Percentiles rank a stretch among this genome's conserved stretches.
phyloP scores from a whole-genome alignment of 2,113 vertebrate genomes.

The Halcyon senegalensis region DNA sequence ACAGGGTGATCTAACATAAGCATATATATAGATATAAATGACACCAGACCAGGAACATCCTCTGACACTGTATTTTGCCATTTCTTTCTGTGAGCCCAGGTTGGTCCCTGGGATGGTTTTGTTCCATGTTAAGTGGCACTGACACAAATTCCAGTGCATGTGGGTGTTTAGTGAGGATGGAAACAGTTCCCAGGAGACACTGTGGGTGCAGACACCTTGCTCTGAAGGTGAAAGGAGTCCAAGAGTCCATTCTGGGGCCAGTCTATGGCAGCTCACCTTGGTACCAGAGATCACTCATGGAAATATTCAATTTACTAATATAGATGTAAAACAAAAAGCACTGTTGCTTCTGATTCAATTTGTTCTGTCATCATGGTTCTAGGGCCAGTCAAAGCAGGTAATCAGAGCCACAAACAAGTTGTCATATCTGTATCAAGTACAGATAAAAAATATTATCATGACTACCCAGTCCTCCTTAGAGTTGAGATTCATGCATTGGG shows the following conservation, averaged over 20 bases:
- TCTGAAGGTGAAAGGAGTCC: neutral
- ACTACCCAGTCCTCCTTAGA: neutral
- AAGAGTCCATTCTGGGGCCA: neutral
- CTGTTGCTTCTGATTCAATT: neutral
- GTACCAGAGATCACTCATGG: fast-evolving
- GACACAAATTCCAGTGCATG: neutral
- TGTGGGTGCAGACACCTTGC: neutral
- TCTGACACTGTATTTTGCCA: neutral
- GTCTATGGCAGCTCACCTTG: neutral
- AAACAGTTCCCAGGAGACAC: neutral
- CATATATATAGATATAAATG: neutral
- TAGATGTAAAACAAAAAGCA: neutral
- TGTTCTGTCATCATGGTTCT: neutral
- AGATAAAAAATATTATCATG: neutral
- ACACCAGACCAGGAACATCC: neutral
- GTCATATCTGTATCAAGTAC: neutral
- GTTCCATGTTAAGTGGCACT: too few relatives aligned
- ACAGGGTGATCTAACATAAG: neutral
- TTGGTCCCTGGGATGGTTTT: neutral
- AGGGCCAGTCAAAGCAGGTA: neutral
- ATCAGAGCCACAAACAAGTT: neutral
- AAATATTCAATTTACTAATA: neutral
- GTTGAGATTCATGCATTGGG: neutral
- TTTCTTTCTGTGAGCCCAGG: neutral
- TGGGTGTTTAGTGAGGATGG: neutral